Percentiles rank a stretch among this genome's conserved stretches.
These are phyloP conservation scores for Dasyprocta punctata DNA, from an alignment of 2,113 vertebrate genomes.

Conservation along the genomic window DNA sequence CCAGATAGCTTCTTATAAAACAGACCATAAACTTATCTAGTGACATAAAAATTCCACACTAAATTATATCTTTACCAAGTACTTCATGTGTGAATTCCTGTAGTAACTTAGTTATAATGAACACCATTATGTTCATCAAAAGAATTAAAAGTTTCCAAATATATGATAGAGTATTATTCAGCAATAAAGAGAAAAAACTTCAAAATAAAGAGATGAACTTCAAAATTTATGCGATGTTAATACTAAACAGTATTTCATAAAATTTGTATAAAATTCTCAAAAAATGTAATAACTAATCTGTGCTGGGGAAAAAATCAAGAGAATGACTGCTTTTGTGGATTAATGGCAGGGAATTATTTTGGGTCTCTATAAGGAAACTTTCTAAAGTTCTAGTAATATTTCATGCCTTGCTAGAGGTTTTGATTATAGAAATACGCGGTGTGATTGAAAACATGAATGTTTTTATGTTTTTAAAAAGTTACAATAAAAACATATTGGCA, in stretches of 20 bases:
- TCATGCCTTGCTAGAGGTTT: neutral
- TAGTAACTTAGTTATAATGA: neutral
- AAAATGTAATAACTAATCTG: neutral
- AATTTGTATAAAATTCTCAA: neutral
- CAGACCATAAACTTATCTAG: neutral
- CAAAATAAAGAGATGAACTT: too few relatives aligned
- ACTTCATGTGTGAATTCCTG: neutral
- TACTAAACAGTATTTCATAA: neutral
- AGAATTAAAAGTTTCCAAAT: neutral
- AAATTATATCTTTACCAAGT: neutral
- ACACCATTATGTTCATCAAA: neutral
- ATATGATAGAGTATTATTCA: neutral
- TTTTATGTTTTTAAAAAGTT: neutral
- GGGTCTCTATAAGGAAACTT: neutral
- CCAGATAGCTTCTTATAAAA: neutral
- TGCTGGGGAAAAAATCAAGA: neutral
- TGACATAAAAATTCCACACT: neutral
- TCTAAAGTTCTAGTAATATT: neutral
- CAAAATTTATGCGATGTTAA: neutral
- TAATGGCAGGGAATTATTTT: neutral
- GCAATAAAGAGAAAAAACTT: neutral
- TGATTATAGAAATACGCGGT: neutral
- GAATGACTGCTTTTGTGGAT: neutral
- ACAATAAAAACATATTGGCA: neutral
- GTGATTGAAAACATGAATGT: neutral